Conservation (phyloP, 2,888 invertebrate genomes). For the Phengaris alcon region DNA sequence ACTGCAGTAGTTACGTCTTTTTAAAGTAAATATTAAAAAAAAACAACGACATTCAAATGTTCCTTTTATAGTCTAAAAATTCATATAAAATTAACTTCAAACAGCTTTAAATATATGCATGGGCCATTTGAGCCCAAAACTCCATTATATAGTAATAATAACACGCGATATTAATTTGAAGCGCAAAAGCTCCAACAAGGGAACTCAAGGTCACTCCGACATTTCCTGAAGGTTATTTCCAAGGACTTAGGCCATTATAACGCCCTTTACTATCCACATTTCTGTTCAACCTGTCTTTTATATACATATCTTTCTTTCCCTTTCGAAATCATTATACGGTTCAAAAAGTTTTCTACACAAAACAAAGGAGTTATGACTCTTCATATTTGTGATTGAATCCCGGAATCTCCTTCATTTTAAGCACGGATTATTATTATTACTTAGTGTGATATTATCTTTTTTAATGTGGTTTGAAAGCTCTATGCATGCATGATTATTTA, state of each 20-base stretch:
- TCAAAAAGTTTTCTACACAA: background rate
- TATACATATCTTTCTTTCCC: slow-evolving; percentile 27
- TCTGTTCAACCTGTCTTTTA: slow-evolving; percentile 25
- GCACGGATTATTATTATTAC: background rate
- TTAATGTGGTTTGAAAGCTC: too few species aligned
- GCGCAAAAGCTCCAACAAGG: slow-evolving; percentile 15
- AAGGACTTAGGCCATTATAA: slow-evolving; percentile 51
- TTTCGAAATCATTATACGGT: slow-evolving; percentile 20
- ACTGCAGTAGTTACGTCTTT: background rate
- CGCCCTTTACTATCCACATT: slow-evolving; percentile 21
- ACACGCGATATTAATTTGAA: background rate
- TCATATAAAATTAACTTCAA: background rate
- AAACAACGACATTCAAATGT: background rate
- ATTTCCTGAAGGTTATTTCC: slow-evolving; percentile 52
- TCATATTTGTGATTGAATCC: background rate
- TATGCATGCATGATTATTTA: too few species aligned
- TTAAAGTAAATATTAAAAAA: background rate
- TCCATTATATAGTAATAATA: background rate
- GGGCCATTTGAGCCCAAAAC: background rate
- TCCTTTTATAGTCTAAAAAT: too few species aligned
- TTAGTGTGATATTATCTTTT: too few species aligned
- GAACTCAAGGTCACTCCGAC: slow-evolving; percentile 37
- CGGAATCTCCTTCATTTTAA: background rate
- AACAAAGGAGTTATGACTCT: background rate
- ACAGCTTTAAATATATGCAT: background rate